A percentile compares a stretch with the other conserved stretches of the same genome.
Conservation (phyloP, 2,888 invertebrate genomes). For the Yponomeuta cagnagella region DNA sequence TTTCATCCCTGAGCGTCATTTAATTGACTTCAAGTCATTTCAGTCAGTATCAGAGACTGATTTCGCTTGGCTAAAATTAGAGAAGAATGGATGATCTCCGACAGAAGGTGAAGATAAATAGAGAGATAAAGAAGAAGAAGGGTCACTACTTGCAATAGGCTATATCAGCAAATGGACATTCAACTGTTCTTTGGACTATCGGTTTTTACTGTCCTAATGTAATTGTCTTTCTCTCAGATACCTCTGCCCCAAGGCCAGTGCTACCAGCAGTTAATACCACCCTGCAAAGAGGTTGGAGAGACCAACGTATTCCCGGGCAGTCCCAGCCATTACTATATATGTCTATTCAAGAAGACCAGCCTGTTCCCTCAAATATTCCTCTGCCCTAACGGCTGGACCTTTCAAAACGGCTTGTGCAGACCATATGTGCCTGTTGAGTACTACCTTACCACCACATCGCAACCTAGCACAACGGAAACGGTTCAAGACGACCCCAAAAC, state of each 20-base stretch:
- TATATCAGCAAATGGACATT: no score
- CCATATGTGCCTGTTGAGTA: conserved; percentile 24
- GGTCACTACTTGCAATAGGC: neutral
- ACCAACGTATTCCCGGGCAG: conserved; percentile 43
- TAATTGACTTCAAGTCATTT: no score
- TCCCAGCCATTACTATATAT: conserved; percentile 62
- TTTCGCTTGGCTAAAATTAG: no score
- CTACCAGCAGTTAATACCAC: conserved; percentile 42
- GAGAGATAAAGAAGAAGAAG: neutral
- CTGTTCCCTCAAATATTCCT: conserved; percentile 60
- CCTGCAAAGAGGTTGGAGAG: conserved; percentile 48
- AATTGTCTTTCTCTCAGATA: conserved; percentile 34
- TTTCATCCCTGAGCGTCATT: no score
- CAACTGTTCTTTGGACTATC: no score
- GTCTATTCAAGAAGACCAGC: conserved; percentile 38
- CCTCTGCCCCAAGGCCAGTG: conserved; percentile 53
- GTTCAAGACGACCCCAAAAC: conserved; percentile 13
- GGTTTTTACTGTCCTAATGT: no score
- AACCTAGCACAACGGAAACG: conserved; percentile 14
- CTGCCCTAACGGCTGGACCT: conserved; percentile 64
- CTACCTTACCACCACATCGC: neutral
- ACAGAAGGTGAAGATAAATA: neutral
- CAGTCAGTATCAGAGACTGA: no score
- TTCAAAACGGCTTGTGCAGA: conserved; percentile 53
- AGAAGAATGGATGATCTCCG: no score